A percentile compares a stretch with the other conserved stretches of the same genome.
Evolutionary conservation across 1,140 invertebrate genomes (phyloP).

Genomic region (Phortica variegata): DNA sequence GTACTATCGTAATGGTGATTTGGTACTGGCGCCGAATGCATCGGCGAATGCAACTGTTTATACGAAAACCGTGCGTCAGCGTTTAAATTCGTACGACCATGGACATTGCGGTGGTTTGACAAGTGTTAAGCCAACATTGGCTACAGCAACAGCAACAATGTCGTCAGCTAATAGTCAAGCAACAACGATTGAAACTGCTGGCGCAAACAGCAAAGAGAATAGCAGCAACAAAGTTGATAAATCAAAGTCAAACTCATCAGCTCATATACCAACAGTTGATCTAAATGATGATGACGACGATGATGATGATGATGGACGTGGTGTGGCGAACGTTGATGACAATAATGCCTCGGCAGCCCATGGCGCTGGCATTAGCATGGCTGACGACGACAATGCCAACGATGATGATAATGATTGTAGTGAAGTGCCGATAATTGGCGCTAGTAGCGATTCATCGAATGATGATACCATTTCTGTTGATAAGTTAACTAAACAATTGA

Average conservation of each 20-base stretch:
- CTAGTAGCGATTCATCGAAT: background rate
- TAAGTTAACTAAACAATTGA: slow-evolving; percentile 49
- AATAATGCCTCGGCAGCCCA: too few species aligned
- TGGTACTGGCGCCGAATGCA: slow-evolving; percentile 71
- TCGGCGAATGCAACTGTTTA: slow-evolving; percentile 74
- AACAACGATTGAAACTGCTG: slow-evolving; percentile 1
- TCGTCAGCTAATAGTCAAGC: slow-evolving; percentile 5
- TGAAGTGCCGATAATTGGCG: background rate
- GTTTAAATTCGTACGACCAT: slow-evolving; percentile 72
- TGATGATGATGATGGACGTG: slow-evolving; percentile 1
- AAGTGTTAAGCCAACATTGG: slow-evolving; percentile 1
- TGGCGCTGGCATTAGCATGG: too few species aligned
- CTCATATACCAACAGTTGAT: slow-evolving; percentile 12
- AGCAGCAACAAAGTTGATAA: background rate
- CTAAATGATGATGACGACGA: slow-evolving; percentile 13
- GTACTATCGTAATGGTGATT: slow-evolving; percentile 74
- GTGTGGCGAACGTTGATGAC: background rate
- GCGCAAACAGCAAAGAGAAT: slow-evolving; percentile 7
- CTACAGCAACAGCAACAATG: background rate
- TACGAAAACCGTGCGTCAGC: slow-evolving; percentile 75
- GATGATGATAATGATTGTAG: slow-evolving; percentile 6
- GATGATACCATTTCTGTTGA: slow-evolving; percentile 31
- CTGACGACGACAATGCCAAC: slow-evolving; percentile 38
- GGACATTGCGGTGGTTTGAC: slow-evolving; percentile 40
- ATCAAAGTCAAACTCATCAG: background rate